Conservation (phyloP, 2,888 invertebrate genomes). For the Miltochrista miniata region DNA sequence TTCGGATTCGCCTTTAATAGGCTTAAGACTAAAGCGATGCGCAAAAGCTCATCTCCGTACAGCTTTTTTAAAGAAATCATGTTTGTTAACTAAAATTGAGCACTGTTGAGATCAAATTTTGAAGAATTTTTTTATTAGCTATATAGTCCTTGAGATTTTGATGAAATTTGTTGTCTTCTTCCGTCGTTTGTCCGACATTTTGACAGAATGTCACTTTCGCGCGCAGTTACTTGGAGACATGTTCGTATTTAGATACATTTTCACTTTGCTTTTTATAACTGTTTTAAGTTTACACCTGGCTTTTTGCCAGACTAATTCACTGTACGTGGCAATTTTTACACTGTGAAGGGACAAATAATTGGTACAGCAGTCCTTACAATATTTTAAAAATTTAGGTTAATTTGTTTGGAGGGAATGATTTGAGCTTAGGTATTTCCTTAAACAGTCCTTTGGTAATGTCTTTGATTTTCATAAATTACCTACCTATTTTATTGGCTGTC, state of each 20-base stretch:
- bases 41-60: constrained; percentile 91
- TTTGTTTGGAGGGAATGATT: not conserved
- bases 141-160: constrained; percentile 34
- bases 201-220: constrained; percentile 59
- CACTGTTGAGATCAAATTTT: constrained; percentile 35
- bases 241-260: constrained; percentile 20
- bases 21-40: constrained; percentile 91
- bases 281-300: constrained; percentile 20
- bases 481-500: not conserved
- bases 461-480: not conserved
- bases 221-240: constrained; percentile 8
- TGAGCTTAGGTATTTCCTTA: not conserved
- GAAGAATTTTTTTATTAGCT: constrained; percentile 15
- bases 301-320: constrained; percentile 20
- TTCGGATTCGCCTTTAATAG: constrained; percentile 90
- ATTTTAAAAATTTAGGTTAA: not conserved
- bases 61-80: constrained; percentile 94
- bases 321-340: constrained; percentile 13
- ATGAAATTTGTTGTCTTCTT: constrained; percentile 50
- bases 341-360: constrained; percentile 23
- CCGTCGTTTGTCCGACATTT: constrained; percentile 76
- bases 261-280: constrained; percentile 18
- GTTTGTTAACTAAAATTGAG: constrained; percentile 37
- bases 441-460: constrained; percentile 8
- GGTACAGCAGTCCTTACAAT: constrained; percentile 28